phyloP scores from a whole-genome alignment of 1,140 invertebrate species.

The Drosophila takahashii region DNA sequence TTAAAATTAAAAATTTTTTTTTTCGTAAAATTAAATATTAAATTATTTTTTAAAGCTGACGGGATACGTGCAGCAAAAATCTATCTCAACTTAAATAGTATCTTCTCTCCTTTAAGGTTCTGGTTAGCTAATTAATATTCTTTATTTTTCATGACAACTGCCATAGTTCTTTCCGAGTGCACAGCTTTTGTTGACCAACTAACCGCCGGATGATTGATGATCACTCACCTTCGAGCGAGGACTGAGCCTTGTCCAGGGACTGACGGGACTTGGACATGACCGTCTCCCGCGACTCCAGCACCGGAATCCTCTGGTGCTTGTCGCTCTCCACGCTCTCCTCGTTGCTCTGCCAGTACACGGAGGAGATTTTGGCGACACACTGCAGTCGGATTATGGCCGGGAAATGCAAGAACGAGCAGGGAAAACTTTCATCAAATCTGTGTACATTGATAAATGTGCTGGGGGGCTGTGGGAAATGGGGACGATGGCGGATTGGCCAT shows the following conservation, averaged over 20 bases:
- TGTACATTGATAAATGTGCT: conserved; percentile 47
- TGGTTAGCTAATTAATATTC: too few species aligned
- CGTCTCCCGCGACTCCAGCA: conserved; percentile 88
- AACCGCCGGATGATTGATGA: conserved; percentile 56
- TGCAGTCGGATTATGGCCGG: conserved; percentile 56
- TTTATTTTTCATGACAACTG: neutral
- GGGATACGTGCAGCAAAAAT: too few species aligned
- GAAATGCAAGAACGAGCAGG: conserved; percentile 9
- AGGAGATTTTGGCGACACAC: conserved; percentile 94
- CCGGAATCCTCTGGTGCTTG: conserved; percentile 87
- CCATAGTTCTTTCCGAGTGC: conserved; percentile 11
- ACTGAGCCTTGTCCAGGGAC: conserved; percentile 71
- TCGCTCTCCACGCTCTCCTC: conserved; percentile 92
- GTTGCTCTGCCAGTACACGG: conserved; percentile 92
- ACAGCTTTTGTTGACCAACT: conserved; percentile 5
- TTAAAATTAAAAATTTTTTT: too few species aligned
- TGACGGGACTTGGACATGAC: conserved; percentile 84
- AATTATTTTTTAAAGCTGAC: too few species aligned
- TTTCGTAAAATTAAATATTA: too few species aligned
- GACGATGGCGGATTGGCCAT: conserved; percentile 15
- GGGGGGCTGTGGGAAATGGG: neutral
- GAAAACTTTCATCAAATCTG: conserved; percentile 66
- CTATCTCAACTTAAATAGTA: too few species aligned
- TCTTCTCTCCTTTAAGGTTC: too few species aligned
- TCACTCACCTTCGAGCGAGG: conserved; percentile 70